Base-by-base conservation (phyloP, 2,113 vertebrate species). In the Talpa occidentalis region DNA sequence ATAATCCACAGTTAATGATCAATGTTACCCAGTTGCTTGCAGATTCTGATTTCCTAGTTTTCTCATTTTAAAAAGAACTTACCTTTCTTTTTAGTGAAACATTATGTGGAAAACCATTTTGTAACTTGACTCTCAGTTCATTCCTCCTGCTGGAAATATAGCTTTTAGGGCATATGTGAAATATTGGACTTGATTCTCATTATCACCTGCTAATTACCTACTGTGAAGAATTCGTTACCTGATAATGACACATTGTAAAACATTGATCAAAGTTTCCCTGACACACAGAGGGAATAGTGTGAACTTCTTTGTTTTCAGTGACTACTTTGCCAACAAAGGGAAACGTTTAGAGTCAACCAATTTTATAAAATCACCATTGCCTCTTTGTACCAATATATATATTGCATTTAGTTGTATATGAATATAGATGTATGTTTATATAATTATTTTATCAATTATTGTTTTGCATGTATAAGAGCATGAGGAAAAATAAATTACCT, bases 121-220 rank as follows among this genome's bases (percentile, higher is more conserved):
- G 7, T 62, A 84, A 88, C 72, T 97, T 93, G 44, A 94, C 95
- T 96, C 85, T 97, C 64, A 93, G 91, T 86, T 78, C 56, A 69
- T 94, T 95, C 66, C 44, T 79, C 62, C 80, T 82, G 73, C 69
- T 81, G 49, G 3, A 98, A 96, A 66, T 97, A 90, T 91, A 96
- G 95, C 56, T 97, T 98, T 97, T 80, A 97, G 96, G 70, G 77
- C 85, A 60, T 54, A 98, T 92, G 82, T 93, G 96, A 97, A 97
- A 97, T 96, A 96, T 88, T 97, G 94, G 96, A 95, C 94, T 92
- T 91, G 69, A 67, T 97, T 96, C 96, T 98, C 96, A 98, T 98
- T 98, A 98, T 98, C 98, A 97, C 96, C 91, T 97, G 73, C 66
- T 98, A 98, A 98, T 98, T 98, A 94, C 89, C 93, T 97, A 95